Base-by-base conservation (phyloP, 2,888 invertebrate genomes). In the Sarcophaga variegata region DNA sequence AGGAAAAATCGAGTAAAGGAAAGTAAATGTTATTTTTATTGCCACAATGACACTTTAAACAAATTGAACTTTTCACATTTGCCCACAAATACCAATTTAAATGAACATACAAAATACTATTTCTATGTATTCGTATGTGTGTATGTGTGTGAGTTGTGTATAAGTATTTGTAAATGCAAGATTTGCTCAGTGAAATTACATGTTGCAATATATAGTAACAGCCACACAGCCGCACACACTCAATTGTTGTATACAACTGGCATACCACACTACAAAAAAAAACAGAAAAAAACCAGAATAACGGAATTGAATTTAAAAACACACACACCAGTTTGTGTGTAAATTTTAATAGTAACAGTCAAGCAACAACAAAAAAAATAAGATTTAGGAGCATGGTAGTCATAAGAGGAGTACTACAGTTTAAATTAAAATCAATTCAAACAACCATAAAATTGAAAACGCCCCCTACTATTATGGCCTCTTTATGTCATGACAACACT, bases 11-110 rank as follows among this genome's bases (percentile, higher is more conserved):
- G 74, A 74, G 63, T 79, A 69, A 49, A 74, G 49, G 75, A 74
- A 82, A 85, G 81, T 64, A 86, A 86, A 86, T 82, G 75, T 76
- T 76, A 67, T 76, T 82, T 37, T 86, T 86, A 82, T 76, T 82
- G 86, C 78, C 86, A 87, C 84, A 82, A 80, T 87, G 88, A 86
- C 88, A 86, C 86, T 89, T 88, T 83, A 76, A 87, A 87, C 83
- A 87, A 86, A 89, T 87, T 89, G 88, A 89, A 88, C 87, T 87
- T 87, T 89, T 75, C 87, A 69, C 84, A 86, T 81, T 81, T 82
- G 86, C 84, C 37, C 86, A 85, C 88, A 87, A 87, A 86, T 84
- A 86, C 81, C 88, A 88, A 86, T 89, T 88, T 86, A 83, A 88
- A 82, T 83, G 83, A 70, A 81, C 37, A 66, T 64, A 70, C 37